phyloP scores from a whole-genome alignment of 2,888 invertebrate genomes.

The Meganola albula region DNA sequence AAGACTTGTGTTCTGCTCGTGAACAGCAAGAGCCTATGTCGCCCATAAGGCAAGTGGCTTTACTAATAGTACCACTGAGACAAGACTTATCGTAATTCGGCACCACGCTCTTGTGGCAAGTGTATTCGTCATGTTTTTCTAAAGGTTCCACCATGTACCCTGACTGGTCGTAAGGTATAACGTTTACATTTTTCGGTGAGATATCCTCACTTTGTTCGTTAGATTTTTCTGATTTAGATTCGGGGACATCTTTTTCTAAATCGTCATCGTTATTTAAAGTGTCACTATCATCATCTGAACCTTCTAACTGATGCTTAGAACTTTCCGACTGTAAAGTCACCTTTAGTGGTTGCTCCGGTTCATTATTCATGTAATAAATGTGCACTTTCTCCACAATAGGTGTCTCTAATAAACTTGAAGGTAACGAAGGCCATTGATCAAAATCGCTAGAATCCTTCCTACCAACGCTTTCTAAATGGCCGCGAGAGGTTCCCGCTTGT shows the following conservation, averaged over 20 bases:
- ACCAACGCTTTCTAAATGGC: conserved; percentile 38
- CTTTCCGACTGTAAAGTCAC: conserved; percentile 84
- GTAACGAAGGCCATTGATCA: conserved; percentile 90
- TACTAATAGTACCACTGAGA: conserved; percentile 66
- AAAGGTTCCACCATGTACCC: conserved; percentile 73
- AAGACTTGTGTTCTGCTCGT: conserved; percentile 58
- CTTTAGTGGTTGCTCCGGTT: conserved; percentile 86
- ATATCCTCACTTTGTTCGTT: conserved; percentile 50
- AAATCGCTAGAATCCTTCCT: conserved; percentile 80
- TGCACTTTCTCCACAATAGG: conserved; percentile 87
- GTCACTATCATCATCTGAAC: conserved; percentile 83
- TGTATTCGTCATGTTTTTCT: conserved; percentile 56
- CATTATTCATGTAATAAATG: conserved; percentile 86
- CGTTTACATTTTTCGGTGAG: conserved; percentile 50
- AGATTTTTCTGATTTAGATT: conserved; percentile 64
- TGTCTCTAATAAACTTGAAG: conserved; percentile 83
- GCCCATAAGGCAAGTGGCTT: conserved; percentile 66
- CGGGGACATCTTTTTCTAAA: conserved; percentile 74
- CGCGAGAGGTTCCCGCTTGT: conserved; percentile 50
- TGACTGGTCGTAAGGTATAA: conserved; percentile 70
- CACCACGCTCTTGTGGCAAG: conserved; percentile 59
- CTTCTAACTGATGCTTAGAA: conserved; percentile 78
- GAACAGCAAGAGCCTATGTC: conserved; percentile 69
- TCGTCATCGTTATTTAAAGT: conserved; percentile 82
- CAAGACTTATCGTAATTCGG: conserved; percentile 71